A percentile compares a stretch with the other conserved stretches of the same genome.
phyloP scores from a whole-genome alignment of 2,113 vertebrate species.

The Pholis gunnellus region DNA sequence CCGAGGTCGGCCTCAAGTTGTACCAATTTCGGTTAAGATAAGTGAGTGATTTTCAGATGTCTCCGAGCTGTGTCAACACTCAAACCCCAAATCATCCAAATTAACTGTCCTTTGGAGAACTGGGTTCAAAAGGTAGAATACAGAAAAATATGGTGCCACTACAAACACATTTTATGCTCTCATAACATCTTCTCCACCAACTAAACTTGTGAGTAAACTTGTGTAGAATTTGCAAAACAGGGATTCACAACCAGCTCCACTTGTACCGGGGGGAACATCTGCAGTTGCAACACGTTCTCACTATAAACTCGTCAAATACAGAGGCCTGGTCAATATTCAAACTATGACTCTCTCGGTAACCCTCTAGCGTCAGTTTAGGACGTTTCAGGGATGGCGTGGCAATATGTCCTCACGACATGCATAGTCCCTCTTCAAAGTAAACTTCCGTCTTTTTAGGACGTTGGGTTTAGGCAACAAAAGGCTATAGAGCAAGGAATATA shows the following conservation, averaged over 20 bases:
- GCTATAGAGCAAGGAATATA: not conserved
- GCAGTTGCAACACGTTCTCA: not conserved
- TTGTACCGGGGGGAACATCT: not conserved
- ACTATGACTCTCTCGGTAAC: not conserved
- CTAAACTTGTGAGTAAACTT: not conserved
- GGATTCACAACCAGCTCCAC: not conserved
- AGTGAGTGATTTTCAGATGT: slow-evolving; percentile 47
- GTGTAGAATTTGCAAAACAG: not conserved
- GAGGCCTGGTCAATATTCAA: too few relatives aligned
- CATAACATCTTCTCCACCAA: not conserved
- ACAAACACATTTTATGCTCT: not conserved
- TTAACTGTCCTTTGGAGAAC: slow-evolving; percentile 23
- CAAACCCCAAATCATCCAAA: slow-evolving; percentile 28
- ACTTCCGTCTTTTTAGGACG: not conserved
- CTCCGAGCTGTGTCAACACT: slow-evolving; percentile 42
- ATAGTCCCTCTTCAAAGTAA: not conserved
- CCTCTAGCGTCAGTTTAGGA: too few relatives aligned
- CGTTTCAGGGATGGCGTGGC: too few relatives aligned
- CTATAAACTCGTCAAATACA: not conserved
- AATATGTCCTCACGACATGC: not conserved
- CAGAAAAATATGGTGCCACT: slow-evolving; percentile 26
- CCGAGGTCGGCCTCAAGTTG: slow-evolving; percentile 15
- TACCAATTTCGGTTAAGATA: slow-evolving; percentile 36
- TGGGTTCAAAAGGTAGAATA: slow-evolving; percentile 16
- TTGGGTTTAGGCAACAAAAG: not conserved